These are phyloP conservation scores for Oenanthe oenanthe DNA, from an alignment of 2,113 vertebrate species.

Conservation along the genomic window DNA sequence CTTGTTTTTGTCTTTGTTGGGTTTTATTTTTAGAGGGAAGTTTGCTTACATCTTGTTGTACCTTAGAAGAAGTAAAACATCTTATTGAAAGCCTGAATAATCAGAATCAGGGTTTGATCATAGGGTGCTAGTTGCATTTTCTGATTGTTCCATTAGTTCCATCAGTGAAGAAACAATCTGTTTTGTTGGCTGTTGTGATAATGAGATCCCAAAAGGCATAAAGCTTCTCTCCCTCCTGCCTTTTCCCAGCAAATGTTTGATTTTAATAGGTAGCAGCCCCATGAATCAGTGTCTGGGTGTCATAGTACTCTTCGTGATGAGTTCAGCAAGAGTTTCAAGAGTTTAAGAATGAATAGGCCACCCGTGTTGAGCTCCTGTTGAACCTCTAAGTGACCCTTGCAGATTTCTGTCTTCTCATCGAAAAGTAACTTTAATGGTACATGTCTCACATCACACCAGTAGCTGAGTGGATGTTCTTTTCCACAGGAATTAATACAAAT, in stretches of 20 bases:
- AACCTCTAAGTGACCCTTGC: neutral
- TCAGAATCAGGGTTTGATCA: neutral
- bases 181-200: neutral
- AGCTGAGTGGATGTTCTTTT: neutral
- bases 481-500: neutral
- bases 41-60: neutral
- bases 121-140: neutral
- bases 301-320: neutral
- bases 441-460: neutral
- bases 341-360: neutral
- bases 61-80: neutral
- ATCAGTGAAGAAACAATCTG: neutral
- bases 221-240: neutral
- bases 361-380: neutral
- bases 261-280: neutral
- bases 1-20: neutral
- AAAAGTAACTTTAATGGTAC: neutral
- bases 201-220: neutral
- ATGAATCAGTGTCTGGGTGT: neutral
- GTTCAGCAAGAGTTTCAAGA: neutral
- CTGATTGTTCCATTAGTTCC: neutral
- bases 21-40: neutral
- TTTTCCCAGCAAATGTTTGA: neutral
- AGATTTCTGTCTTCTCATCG: constrained; percentile 3
- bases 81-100: neutral